Percentiles rank a stretch among this genome's conserved stretches.
phyloP scores from a whole-genome alignment of 2,797 vertebrate species.

The Sebastes matsubarae region DNA sequence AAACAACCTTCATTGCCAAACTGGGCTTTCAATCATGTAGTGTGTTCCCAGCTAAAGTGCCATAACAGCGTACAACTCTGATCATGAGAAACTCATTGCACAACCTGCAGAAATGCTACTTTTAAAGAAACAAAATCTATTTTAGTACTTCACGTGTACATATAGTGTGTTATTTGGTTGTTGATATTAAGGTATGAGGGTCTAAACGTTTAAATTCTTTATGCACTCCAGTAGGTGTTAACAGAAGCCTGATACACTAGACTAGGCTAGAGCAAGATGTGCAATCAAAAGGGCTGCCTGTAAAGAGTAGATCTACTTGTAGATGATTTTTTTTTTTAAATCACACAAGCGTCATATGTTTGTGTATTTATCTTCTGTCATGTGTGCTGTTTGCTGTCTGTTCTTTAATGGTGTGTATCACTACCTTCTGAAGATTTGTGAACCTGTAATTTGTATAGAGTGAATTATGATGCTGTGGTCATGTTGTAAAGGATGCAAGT shows the following conservation, averaged over 20 bases:
- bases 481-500: constrained; percentile 13
- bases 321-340: not conserved
- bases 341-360: not conserved
- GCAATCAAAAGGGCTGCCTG: not conserved
- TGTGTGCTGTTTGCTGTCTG: constrained; percentile 32
- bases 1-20: not conserved
- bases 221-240: constrained; percentile 42
- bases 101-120: constrained; percentile 30
- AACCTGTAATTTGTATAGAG: constrained; percentile 53
- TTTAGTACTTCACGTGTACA: constrained; percentile 56
- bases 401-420: constrained; percentile 26
- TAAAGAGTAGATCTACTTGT: not conserved
- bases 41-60: constrained; percentile 11
- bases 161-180: constrained; percentile 19
- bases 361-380: constrained; percentile 18
- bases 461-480: constrained; percentile 37
- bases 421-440: constrained; percentile 33
- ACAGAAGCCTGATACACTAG: not conserved
- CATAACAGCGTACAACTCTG: not conserved
- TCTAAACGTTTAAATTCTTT: constrained; percentile 39
- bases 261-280: constrained; percentile 7
- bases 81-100: constrained; percentile 33
- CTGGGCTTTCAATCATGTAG: not conserved
- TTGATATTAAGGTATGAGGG: constrained; percentile 35
- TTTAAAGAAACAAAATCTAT: constrained; percentile 12